Percentiles rank a stretch among this genome's conserved stretches.
These are phyloP conservation scores for Leptothorax acervorum DNA, from an alignment of 2,888 invertebrate genomes.

Conservation along the genomic window DNA sequence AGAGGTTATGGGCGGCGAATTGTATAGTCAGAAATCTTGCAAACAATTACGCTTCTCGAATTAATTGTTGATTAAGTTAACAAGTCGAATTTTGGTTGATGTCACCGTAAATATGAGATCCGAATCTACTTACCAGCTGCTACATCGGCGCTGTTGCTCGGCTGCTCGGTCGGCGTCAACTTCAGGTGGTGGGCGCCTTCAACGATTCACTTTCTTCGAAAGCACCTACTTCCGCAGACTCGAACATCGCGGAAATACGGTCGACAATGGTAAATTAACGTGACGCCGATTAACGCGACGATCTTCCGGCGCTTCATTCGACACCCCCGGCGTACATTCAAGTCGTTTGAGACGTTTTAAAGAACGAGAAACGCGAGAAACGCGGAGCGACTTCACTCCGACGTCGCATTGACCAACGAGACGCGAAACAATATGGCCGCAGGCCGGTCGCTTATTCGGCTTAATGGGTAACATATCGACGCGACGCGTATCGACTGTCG, in stretches of 20 bases:
- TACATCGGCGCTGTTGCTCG: background rate
- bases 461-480: constrained; percentile 9
- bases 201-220: background rate
- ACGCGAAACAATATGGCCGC: background rate
- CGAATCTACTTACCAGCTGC: background rate
- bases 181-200: background rate
- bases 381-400: background rate
- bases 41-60: background rate
- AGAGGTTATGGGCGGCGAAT: background rate
- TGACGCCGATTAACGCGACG: background rate
- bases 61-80: background rate
- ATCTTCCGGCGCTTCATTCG: background rate
- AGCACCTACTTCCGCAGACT: background rate
- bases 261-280: background rate
- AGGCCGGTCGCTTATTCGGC: background rate
- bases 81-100: background rate
- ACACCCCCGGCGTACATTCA: background rate
- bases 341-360: background rate
- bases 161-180: background rate
- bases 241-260: background rate
- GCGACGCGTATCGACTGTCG: background rate
- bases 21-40: background rate
- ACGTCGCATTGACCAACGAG: background rate
- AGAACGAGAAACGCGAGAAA: background rate
- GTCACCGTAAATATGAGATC: background rate